phyloP scores from a whole-genome alignment of 1,140 invertebrate genomes.

The Bactericera cockerelli region DNA sequence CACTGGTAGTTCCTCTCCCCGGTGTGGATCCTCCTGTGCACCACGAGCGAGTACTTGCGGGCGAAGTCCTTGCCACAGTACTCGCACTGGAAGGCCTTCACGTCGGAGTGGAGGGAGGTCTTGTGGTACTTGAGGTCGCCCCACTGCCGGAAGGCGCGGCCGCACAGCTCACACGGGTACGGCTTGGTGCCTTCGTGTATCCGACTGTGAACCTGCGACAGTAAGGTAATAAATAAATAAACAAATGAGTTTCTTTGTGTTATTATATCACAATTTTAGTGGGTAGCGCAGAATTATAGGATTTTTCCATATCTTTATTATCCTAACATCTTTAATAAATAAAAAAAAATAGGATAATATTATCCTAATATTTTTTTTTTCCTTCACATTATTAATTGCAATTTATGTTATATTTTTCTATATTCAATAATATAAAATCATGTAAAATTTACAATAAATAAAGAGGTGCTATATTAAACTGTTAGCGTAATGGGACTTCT shows the following conservation, averaged over 20 bases:
- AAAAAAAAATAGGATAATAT: too few relatives aligned
- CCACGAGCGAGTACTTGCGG: constrained; percentile 80
- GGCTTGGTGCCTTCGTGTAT: constrained; percentile 63
- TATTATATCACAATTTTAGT: too few relatives aligned
- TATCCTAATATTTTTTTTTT: too few relatives aligned
- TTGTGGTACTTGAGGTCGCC: constrained; percentile 82
- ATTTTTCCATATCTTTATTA: too few relatives aligned
- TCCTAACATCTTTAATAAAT: neutral
- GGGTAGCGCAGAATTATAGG: too few relatives aligned
- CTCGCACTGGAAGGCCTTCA: constrained; percentile 74
- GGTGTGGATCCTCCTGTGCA: constrained; percentile 78
- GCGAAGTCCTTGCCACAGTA: constrained; percentile 85
- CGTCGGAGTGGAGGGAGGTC: constrained; percentile 63
- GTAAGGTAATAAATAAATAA: constrained; percentile 10
- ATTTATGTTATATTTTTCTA: too few relatives aligned
- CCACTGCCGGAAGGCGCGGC: constrained; percentile 63
- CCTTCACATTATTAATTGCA: too few relatives aligned
- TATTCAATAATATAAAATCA: too few relatives aligned
- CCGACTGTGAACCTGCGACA: constrained; percentile 45
- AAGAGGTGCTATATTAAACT: too few relatives aligned
- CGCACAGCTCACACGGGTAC: constrained; percentile 62
- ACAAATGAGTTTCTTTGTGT: too few relatives aligned
- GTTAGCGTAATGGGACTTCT: too few relatives aligned
- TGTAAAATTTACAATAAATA: too few relatives aligned
- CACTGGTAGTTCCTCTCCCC: constrained; percentile 79